These are phyloP conservation scores for Psococerastis gibbosa DNA, from an alignment of 2,888 invertebrate species.

Conservation along the genomic window DNA sequence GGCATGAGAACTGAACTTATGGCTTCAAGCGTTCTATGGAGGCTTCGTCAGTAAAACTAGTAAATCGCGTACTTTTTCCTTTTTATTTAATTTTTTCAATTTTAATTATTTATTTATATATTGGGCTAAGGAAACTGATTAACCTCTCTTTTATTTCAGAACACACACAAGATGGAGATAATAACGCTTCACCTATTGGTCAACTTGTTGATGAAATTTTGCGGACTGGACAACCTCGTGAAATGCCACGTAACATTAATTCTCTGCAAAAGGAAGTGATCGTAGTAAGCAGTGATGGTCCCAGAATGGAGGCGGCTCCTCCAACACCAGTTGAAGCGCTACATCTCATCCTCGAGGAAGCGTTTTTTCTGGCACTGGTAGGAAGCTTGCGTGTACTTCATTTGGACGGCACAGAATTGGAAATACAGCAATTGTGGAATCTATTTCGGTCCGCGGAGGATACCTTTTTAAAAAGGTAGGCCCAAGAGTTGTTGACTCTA, in stretches of 20 bases:
- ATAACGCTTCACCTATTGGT: slow-evolving; percentile 39
- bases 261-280: not conserved
- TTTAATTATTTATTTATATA: too few species aligned
- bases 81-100: too few species aligned
- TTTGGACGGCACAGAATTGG: slow-evolving; percentile 30
- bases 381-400: slow-evolving; percentile 44
- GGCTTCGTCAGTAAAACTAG: too few species aligned
- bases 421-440: slow-evolving; percentile 34
- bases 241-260: not conserved
- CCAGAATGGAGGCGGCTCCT: not conserved
- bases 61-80: too few species aligned
- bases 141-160: too few species aligned
- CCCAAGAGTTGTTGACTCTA: too few species aligned
- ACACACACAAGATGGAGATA: not conserved
- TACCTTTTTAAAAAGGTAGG: slow-evolving; percentile 39
- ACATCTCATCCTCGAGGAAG: slow-evolving; percentile 53
- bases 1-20: too few species aligned
- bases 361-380: slow-evolving; percentile 50
- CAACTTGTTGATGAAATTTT: slow-evolving; percentile 42
- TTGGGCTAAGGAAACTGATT: too few species aligned
- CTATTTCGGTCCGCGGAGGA: slow-evolving; percentile 36
- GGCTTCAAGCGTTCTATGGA: too few species aligned
- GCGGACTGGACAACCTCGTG: slow-evolving; percentile 32
- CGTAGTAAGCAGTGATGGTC: not conserved
- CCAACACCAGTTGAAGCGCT: slow-evolving; percentile 37